Percentiles rank a stretch among this genome's conserved stretches.
phyloP scores from a whole-genome alignment of 2,797 vertebrate species.

The Sebastes steindachneri region DNA sequence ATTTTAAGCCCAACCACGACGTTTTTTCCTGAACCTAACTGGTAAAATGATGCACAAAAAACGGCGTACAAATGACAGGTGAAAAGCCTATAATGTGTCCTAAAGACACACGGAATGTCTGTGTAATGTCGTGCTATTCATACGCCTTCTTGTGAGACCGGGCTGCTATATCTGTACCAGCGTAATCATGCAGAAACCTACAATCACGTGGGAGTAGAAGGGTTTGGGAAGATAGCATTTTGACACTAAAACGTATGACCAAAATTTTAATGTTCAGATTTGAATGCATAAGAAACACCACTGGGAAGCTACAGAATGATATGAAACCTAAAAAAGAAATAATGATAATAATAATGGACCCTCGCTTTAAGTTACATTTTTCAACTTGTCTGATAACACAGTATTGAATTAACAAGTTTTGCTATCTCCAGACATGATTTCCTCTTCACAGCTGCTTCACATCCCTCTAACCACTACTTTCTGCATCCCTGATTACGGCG shows the following conservation, averaged over 20 bases:
- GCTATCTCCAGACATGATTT: conserved; percentile 2
- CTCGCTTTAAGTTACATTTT: neutral
- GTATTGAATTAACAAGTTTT: neutral
- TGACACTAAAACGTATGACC: neutral
- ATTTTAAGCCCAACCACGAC: too few relatives aligned
- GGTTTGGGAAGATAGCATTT: neutral
- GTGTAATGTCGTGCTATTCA: too few relatives aligned
- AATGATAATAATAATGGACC: neutral
- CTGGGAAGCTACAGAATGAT: neutral
- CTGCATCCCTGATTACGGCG: neutral
- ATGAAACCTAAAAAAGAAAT: neutral
- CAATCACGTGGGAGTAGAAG: neutral
- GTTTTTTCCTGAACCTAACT: too few relatives aligned
- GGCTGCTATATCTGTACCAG: neutral
- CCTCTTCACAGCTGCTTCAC: conserved; percentile 22
- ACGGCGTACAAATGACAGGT: too few relatives aligned
- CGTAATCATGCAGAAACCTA: neutral
- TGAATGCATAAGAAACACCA: neutral
- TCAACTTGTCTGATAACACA: neutral
- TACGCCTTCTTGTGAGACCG: too few relatives aligned
- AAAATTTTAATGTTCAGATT: neutral
- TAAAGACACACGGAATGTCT: too few relatives aligned
- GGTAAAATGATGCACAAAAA: too few relatives aligned
- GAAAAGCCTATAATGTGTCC: too few relatives aligned
- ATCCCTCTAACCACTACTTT: neutral